These are phyloP conservation scores for Furnarius figulus DNA, from an alignment of 2,113 vertebrate genomes.

Conservation along the genomic window DNA sequence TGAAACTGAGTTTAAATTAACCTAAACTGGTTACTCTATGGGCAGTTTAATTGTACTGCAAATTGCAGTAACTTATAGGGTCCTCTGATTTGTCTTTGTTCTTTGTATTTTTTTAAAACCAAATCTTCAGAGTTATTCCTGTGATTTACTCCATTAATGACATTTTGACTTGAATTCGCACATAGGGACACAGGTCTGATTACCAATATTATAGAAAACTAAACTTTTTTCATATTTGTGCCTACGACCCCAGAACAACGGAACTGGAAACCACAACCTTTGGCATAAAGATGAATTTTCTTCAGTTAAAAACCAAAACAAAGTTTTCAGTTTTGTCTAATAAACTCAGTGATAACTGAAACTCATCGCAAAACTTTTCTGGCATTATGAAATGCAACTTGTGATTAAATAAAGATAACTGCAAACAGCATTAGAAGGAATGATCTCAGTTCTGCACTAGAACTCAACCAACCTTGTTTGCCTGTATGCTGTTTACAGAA, in stretches of 20 bases:
- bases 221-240: background rate
- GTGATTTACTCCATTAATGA: background rate
- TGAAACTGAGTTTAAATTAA: background rate
- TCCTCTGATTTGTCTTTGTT: background rate
- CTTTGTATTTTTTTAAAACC: background rate
- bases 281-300: background rate
- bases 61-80: background rate
- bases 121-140: background rate
- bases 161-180: background rate
- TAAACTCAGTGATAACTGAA: background rate
- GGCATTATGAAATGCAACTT: background rate
- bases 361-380: background rate
- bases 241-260: background rate
- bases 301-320: background rate
- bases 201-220: background rate
- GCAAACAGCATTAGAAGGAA: constrained; percentile 11
- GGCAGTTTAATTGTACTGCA: background rate
- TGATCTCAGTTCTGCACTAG: background rate
- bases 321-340: background rate
- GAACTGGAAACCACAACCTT: background rate
- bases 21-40: background rate
- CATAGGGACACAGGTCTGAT: background rate
- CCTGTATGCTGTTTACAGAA: background rate
- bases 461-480: background rate
- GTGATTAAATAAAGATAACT: background rate